These are phyloP conservation scores for Callocephalon fimbriatum DNA, from an alignment of 2,113 vertebrate species.

Conservation along the genomic window DNA sequence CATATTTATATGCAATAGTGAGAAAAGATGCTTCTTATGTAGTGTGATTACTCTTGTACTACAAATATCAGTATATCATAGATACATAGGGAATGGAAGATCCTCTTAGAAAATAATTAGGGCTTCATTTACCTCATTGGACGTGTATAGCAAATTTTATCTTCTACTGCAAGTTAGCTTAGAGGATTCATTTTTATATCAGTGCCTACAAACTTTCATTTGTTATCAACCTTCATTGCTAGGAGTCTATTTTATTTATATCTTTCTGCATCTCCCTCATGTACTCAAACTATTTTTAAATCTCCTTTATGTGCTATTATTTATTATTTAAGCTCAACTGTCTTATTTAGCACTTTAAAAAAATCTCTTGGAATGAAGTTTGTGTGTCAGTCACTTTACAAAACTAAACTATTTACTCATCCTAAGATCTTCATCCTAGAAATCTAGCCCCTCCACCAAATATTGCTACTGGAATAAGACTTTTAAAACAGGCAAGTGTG, in stretches of 20 bases:
- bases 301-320: slow-evolving; percentile 12
- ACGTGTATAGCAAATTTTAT: neutral
- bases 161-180: neutral
- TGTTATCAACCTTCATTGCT: neutral
- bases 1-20: neutral
- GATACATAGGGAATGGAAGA: neutral
- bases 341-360: slow-evolving; percentile 27
- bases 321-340: slow-evolving; percentile 39
- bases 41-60: neutral
- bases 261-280: neutral
- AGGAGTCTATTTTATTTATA: neutral
- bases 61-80: neutral
- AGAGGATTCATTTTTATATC: neutral
- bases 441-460: neutral
- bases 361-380: neutral
- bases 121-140: neutral
- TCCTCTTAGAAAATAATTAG: neutral
- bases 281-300: slow-evolving; percentile 16
- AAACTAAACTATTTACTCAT: neutral
- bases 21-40: neutral
- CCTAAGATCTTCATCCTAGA: neutral
- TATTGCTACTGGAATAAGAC: neutral
- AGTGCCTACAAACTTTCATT: neutral
- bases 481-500: neutral
- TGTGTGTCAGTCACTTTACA: neutral